phyloP scores from a whole-genome alignment of 2,113 vertebrate genomes.

The Ibidorhyncha struthersii region DNA sequence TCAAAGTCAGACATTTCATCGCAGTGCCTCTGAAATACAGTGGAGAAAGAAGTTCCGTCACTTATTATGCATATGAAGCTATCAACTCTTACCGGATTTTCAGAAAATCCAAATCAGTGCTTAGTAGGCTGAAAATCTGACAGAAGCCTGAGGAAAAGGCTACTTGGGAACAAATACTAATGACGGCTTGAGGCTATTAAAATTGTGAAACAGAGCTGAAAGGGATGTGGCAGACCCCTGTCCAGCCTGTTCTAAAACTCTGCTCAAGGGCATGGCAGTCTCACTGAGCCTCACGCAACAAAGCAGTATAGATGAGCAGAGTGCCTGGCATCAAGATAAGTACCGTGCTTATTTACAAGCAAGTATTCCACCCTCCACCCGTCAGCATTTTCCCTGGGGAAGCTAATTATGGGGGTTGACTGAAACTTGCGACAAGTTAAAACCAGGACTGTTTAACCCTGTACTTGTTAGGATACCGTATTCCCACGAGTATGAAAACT shows the following conservation, averaged over 20 bases:
- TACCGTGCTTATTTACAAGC: not conserved
- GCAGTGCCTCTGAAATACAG: not conserved
- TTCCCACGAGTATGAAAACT: rapidly evolving
- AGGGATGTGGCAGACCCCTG: not conserved
- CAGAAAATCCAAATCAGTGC: not conserved
- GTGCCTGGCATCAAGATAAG: not conserved
- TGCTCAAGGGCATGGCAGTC: not conserved
- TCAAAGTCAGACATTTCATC: not conserved
- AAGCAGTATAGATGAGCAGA: not conserved
- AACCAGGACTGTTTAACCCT: not conserved
- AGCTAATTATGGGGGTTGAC: not conserved
- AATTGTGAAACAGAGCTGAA: not conserved
- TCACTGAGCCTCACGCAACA: rapidly evolving
- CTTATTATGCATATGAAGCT: rapidly evolving
- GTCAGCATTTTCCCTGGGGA: not conserved
- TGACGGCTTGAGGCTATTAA: not conserved
- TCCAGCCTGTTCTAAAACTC: not conserved
- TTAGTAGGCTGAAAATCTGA: not conserved
- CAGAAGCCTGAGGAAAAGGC: not conserved
- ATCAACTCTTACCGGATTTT: not conserved
- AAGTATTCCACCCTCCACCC: not conserved
- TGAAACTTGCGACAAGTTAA: not conserved
- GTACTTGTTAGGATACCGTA: not conserved
- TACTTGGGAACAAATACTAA: not conserved
- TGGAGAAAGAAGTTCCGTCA: not conserved